Evolutionary conservation across 2,797 vertebrate genomes (phyloP).

Genomic region (Falco biarmicus): DNA sequence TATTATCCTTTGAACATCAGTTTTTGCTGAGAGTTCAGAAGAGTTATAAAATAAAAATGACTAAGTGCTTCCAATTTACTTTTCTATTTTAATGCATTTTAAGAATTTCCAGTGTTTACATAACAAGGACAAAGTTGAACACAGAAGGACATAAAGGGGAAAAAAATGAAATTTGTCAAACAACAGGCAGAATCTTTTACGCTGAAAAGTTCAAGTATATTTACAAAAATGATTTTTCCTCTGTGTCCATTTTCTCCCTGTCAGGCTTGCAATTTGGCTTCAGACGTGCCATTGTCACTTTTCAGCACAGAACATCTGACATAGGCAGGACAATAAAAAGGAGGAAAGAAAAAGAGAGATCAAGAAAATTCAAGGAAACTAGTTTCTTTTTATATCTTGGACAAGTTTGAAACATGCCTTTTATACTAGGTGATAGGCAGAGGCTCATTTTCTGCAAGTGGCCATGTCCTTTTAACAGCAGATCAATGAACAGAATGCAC

Average conservation of each 20-base stretch:
- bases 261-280: background rate
- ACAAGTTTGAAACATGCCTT: background rate
- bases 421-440: background rate
- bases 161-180: slow-evolving; percentile 6
- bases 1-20: background rate
- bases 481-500: background rate
- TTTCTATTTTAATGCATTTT: background rate
- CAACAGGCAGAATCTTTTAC: background rate
- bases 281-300: background rate
- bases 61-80: slow-evolving; percentile 6
- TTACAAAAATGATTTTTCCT: slow-evolving; percentile 34
- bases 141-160: background rate
- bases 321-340: slow-evolving; percentile 2
- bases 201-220: slow-evolving; percentile 35
- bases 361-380: background rate
- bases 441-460: background rate
- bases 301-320: background rate
- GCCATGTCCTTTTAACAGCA: background rate
- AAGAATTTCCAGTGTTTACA: background rate
- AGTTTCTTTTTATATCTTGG: background rate
- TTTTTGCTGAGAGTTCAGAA: background rate
- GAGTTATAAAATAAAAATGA: background rate
- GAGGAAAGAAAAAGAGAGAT: background rate
- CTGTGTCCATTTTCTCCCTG: slow-evolving; percentile 9
- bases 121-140: background rate